Evolutionary conservation across 2,113 vertebrate genomes (phyloP).

Genomic region (Promerops cafer): DNA sequence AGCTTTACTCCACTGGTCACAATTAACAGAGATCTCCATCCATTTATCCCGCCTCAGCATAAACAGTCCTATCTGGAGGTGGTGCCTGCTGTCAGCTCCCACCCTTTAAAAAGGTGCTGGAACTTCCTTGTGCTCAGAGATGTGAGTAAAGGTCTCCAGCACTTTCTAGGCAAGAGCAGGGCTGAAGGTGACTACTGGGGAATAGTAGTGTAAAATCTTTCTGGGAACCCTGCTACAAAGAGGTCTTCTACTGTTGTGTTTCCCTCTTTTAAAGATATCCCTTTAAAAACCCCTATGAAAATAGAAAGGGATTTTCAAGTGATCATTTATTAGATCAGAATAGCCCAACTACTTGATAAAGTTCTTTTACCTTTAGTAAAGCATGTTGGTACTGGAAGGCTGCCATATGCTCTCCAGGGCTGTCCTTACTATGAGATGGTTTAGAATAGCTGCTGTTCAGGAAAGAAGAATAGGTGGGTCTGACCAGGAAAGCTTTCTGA

Average conservation of each 20-base stretch:
- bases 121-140: neutral
- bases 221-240: neutral
- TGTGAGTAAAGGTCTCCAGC: neutral
- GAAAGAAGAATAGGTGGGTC: neutral
- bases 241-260: neutral
- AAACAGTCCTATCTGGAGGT: conserved; percentile 32
- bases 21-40: conserved; percentile 8
- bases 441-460: neutral
- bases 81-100: conserved; percentile 21
- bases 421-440: neutral
- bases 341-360: neutral
- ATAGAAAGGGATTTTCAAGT: neutral
- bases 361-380: neutral
- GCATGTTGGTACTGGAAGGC: neutral
- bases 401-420: neutral
- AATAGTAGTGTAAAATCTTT: neutral
- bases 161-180: neutral
- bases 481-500: neutral
- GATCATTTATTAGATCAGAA: neutral
- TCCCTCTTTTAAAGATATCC: neutral
- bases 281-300: neutral
- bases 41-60: conserved; percentile 5
- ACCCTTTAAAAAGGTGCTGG: neutral
- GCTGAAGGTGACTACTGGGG: neutral
- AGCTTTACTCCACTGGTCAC: neutral